Conservation (phyloP, 2,888 invertebrate species). For the Lycocerus yunnanus region DNA sequence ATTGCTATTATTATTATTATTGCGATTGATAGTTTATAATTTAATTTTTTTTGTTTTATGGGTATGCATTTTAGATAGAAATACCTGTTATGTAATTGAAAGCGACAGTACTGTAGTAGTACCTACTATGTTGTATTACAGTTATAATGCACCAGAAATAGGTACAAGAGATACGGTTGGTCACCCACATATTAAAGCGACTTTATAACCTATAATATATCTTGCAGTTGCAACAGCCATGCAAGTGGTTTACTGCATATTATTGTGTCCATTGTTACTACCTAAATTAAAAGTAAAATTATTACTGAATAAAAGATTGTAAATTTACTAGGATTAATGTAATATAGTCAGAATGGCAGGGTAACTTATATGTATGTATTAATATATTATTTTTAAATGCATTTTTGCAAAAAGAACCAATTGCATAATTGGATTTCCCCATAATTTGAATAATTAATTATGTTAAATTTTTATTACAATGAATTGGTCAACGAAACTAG, state of each 20-base stretch:
- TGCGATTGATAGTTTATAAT: not conserved
- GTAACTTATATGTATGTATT: too few relatives aligned
- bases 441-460: not conserved
- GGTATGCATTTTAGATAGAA: slow-evolving; percentile 2
- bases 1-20: not conserved
- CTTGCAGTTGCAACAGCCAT: not conserved
- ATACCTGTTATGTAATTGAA: slow-evolving; percentile 10
- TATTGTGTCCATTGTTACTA: not conserved
- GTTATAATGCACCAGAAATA: slow-evolving; percentile 10
- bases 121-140: not conserved
- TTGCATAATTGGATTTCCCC: not conserved
- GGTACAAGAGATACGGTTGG: slow-evolving; percentile 14
- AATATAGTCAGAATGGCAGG: too few relatives aligned
- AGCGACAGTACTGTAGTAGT: slow-evolving; percentile 6
- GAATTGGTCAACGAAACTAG: not conserved
- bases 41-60: not conserved
- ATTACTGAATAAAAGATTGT: not conserved
- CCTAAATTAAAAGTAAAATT: not conserved
- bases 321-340: not conserved
- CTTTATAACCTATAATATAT: slow-evolving; percentile 5
- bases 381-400: too few relatives aligned
- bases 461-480: not conserved
- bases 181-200: slow-evolving; percentile 12
- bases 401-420: not conserved
- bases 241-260: not conserved